A percentile compares a stretch with the other conserved stretches of the same genome.
phyloP scores from a whole-genome alignment of 2,888 invertebrate species.

The Entomobrya proxima region DNA sequence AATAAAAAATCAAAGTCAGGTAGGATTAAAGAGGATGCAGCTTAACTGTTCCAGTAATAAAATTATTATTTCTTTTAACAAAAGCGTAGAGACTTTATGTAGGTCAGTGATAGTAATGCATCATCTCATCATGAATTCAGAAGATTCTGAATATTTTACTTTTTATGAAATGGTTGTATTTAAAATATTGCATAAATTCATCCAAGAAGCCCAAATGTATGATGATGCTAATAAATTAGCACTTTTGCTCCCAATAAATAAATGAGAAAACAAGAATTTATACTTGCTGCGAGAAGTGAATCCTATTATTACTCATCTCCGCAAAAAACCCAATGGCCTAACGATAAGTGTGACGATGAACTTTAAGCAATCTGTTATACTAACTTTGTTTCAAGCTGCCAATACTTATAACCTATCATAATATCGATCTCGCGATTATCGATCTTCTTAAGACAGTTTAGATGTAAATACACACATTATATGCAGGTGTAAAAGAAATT shows the following conservation, averaged over 20 bases:
- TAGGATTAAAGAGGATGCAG: too few species aligned
- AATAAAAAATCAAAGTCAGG: too few species aligned
- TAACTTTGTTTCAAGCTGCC: constrained; percentile 1
- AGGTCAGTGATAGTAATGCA: neutral
- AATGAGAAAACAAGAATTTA: neutral
- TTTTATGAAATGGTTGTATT: too few species aligned
- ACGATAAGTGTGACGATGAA: constrained; percentile 49
- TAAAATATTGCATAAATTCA: too few species aligned
- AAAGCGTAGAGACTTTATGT: neutral
- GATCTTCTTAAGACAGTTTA: constrained; percentile 31
- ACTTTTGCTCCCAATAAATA: neutral
- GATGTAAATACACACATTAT: neutral
- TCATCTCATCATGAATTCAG: too few species aligned
- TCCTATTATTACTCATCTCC: neutral
- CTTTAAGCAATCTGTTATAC: constrained; percentile 20
- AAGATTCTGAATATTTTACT: too few species aligned
- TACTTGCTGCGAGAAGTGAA: too few species aligned
- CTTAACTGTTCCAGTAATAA: constrained; percentile 54
- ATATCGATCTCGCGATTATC: constrained; percentile 19
- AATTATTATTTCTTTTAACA: constrained; percentile 19
- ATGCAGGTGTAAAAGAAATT: neutral
- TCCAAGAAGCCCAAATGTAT: too few species aligned
- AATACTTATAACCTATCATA: constrained; percentile 11
- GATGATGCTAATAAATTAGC: too few species aligned
- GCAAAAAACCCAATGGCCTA: constrained; percentile 48